Evolutionary conservation across 2,888 invertebrate genomes (phyloP).

Genomic region (Ectobius pallidus): DNA sequence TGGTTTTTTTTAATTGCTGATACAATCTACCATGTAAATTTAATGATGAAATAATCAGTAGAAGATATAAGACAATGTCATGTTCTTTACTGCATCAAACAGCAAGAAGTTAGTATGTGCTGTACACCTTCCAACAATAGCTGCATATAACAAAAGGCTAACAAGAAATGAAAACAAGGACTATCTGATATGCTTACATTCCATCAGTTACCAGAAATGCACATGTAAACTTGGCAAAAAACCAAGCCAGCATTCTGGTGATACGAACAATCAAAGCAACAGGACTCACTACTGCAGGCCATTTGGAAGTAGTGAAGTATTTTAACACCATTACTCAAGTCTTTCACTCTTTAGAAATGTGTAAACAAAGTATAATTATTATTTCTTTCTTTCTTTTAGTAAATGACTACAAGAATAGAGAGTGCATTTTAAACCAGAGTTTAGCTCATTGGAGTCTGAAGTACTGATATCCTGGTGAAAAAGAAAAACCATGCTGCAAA

Average conservation of each 20-base stretch:
- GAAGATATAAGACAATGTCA: not conserved
- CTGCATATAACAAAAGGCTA: slow-evolving; percentile 13
- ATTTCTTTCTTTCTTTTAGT: too few relatives aligned
- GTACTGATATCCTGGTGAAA: not conserved
- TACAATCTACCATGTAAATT: too few relatives aligned
- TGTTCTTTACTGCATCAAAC: not conserved
- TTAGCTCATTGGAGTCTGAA: not conserved
- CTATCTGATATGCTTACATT: not conserved
- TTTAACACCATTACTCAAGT: not conserved
- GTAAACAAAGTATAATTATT: too few relatives aligned
- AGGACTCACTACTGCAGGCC: not conserved
- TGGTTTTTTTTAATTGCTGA: too few relatives aligned
- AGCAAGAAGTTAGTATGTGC: not conserved
- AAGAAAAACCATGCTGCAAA: too few relatives aligned
- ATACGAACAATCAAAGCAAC: not conserved
- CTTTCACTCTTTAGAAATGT: too few relatives aligned
- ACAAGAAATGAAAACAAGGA: not conserved
- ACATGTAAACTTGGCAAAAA: slow-evolving; percentile 23
- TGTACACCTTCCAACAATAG: too few relatives aligned
- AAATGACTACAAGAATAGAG: too few relatives aligned
- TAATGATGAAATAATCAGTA: not conserved
- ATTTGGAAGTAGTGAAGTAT: not conserved
- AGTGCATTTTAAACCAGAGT: not conserved
- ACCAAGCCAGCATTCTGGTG: slow-evolving; percentile 34
- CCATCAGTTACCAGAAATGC: slow-evolving; percentile 29